These are phyloP conservation scores for Hirtodrosophila duncani DNA, from an alignment of 2,888 invertebrate species.

Conservation along the genomic window DNA sequence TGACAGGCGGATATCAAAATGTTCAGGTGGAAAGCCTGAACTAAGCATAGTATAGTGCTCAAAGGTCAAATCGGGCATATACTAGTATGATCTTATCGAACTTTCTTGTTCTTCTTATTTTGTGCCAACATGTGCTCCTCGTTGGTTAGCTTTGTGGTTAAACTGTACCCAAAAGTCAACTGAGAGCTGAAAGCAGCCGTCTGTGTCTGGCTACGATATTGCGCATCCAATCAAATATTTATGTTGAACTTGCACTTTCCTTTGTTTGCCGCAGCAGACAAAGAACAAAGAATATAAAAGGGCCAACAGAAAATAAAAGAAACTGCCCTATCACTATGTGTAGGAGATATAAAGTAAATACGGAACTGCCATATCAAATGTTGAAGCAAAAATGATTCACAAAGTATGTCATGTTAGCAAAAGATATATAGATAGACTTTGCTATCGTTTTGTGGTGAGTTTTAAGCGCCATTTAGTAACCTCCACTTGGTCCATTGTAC, in stretches of 20 bases:
- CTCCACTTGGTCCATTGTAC: too few species aligned
- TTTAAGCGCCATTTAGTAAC: too few species aligned
- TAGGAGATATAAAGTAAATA: slow-evolving; percentile 1
- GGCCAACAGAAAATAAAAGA: slow-evolving; percentile 21
- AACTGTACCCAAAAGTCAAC: slow-evolving; percentile 39
- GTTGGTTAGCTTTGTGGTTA: slow-evolving; percentile 4
- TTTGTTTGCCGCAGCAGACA: slow-evolving; percentile 45
- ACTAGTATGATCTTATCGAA: slow-evolving; percentile 22
- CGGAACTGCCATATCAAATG: slow-evolving; percentile 5
- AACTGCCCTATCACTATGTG: too few species aligned
- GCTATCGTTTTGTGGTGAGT: too few species aligned
- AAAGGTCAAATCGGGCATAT: neutral
- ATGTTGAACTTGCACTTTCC: slow-evolving; percentile 18
- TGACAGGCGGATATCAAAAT: slow-evolving; percentile 5
- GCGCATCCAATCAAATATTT: slow-evolving; percentile 37
- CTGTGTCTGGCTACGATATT: neutral
- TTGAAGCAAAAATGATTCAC: slow-evolving; percentile 1
- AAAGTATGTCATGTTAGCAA: slow-evolving; percentile 6
- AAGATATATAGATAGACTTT: too few species aligned
- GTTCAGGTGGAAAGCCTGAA: slow-evolving; percentile 38
- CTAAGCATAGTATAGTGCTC: slow-evolving; percentile 11
- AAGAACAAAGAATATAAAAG: slow-evolving; percentile 35
- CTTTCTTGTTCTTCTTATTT: slow-evolving; percentile 1
- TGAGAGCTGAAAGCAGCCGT: neutral
- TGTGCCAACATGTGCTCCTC: slow-evolving; percentile 17